Base-by-base conservation (phyloP, 2,888 invertebrate species). In the Chymomyza amoena region DNA sequence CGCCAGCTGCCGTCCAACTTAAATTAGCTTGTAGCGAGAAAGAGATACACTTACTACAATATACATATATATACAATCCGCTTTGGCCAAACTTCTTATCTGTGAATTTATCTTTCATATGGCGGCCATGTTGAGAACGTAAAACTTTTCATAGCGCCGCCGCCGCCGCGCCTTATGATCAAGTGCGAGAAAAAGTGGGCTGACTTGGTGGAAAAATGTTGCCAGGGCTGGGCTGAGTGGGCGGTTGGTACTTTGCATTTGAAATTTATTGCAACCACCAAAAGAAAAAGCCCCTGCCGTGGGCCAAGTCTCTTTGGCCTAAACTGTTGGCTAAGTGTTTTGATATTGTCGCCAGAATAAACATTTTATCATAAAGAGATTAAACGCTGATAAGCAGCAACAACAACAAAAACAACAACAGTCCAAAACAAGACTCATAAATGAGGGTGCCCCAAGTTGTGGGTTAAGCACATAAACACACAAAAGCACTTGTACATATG, bases 341-440 rank as follows among this genome's bases (percentile, higher is more conserved):
- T 80, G 80, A 78, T 78, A 78, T 75, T 81, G 84, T 81, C 78
- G 80, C 68, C 69, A 74, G 75, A 76, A 80, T 88, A 88, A 89
- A 81, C 83, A 88, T 89, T 88, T 84, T 80, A 83, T 84, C 84
- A 89, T 84, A 87, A 89, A 87, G 76, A 87, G 89, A 88, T 88
- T 88, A 84, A 78, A 78, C 73, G 77, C 72, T 77, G 80, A 87
- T 87, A 83, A 87, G 76, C 77, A 61, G 64, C 39, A 64, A 56
- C 61, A 64, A 68, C 60, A 28, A 60, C 15, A 15, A 60, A 13
- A 15, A 36, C 36, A 10, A 36, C n/a, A 15, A 13, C 15, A 36
- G 36, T 36, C 15, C 36, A 36, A 15, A n/a, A 36, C n/a, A 6
- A 60, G 57, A 9, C 57, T 18, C 25, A 20, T 45, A 45, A 45